phyloP scores from a whole-genome alignment of 1,140 invertebrate species.

The Trichonephila clavipes region DNA sequence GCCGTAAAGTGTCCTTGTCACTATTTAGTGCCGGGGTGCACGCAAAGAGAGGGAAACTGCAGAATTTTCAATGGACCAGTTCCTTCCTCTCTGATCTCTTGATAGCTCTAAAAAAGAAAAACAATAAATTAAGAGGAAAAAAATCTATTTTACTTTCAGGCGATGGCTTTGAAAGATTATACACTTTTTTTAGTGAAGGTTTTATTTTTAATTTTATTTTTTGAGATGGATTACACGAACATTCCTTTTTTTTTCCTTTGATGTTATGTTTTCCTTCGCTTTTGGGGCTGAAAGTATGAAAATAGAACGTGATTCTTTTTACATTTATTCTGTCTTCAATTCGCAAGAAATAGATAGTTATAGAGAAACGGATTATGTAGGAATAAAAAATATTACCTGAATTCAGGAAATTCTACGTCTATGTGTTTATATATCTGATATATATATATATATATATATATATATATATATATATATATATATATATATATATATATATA shows the following conservation, averaged over 20 bases:
- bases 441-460: too few species aligned
- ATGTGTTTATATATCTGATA: too few species aligned
- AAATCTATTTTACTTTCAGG: conserved; percentile 22
- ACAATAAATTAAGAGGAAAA: neutral
- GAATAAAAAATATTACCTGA: too few species aligned
- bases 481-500: too few species aligned
- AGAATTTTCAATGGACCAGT: conserved; percentile 31
- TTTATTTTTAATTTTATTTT: neutral
- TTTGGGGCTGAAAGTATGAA: too few species aligned
- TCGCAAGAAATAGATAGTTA: too few species aligned
- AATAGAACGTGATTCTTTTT: too few species aligned
- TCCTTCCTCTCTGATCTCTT: conserved; percentile 17
- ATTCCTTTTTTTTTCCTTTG: neutral
- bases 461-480: too few species aligned
- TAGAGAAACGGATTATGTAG: too few species aligned
- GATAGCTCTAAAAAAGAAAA: neutral
- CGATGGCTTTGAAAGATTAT: neutral
- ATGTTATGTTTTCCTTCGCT: too few species aligned
- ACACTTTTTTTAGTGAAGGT: neutral
- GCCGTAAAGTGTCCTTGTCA: conserved; percentile 1
- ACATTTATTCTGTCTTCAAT: too few species aligned
- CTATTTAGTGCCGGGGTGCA: neutral
- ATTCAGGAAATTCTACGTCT: too few species aligned
- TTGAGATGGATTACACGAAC: neutral
- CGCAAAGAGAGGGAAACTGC: neutral